Evolutionary conservation across 1,140 invertebrate species (phyloP).

Genomic region (Papilio dardanus): DNA sequence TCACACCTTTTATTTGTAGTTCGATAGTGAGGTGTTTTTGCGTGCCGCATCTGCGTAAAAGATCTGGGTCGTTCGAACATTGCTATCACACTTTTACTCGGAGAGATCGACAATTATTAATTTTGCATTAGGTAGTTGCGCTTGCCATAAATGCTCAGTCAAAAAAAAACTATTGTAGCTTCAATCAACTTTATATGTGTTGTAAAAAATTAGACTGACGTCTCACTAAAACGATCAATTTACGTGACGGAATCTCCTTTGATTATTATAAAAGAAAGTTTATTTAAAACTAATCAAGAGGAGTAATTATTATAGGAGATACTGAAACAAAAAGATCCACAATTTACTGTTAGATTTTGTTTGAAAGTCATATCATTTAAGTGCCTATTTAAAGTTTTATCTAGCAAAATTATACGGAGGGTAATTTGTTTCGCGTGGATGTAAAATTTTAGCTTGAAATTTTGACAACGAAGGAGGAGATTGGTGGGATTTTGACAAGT

Average conservation of each 20-base stretch:
- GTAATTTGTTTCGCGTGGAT: too few species aligned
- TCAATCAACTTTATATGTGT: slow-evolving; percentile 3
- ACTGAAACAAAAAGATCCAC: too few species aligned
- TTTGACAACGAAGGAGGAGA: too few species aligned
- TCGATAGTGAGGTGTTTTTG: slow-evolving; percentile 66
- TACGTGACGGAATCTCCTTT: slow-evolving; percentile 13
- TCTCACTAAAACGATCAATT: slow-evolving; percentile 10
- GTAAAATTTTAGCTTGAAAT: too few species aligned
- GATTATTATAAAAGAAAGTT: slow-evolving; percentile 15
- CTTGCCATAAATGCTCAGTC: slow-evolving; percentile 26
- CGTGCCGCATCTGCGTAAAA: slow-evolving; percentile 54
- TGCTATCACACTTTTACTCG: slow-evolving; percentile 79
- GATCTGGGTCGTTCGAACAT: slow-evolving; percentile 72
- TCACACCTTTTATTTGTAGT: slow-evolving; percentile 70
- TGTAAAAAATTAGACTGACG: slow-evolving; percentile 5
- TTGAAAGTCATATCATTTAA: too few species aligned
- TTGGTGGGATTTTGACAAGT: not conserved
- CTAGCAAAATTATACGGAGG: too few species aligned
- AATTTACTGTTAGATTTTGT: too few species aligned
- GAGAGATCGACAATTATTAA: slow-evolving; percentile 70
- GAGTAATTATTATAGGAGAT: not conserved
- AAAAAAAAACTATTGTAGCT: slow-evolving; percentile 1
- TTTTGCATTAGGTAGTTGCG: slow-evolving; percentile 55
- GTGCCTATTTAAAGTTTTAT: not conserved
- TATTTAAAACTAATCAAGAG: slow-evolving; percentile 11